phyloP scores from a whole-genome alignment of 2,888 invertebrate genomes.

The Cyclophora albipunctata region DNA sequence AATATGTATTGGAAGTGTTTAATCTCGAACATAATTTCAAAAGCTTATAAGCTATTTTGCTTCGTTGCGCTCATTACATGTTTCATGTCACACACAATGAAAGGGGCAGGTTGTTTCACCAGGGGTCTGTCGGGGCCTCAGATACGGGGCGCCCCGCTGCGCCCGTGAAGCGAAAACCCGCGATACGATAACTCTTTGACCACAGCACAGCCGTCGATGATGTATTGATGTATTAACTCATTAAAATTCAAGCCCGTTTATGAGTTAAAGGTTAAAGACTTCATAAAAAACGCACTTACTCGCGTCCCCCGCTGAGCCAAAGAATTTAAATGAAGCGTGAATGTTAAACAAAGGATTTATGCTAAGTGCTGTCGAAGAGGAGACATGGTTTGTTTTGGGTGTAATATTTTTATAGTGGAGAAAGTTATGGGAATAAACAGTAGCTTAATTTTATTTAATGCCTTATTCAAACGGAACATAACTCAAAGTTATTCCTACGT shows the following conservation, averaged over 20 bases:
- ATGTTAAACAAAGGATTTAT: constrained; percentile 37
- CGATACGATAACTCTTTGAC: constrained; percentile 54
- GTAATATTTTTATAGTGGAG: too few relatives aligned
- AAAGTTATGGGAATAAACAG: too few relatives aligned
- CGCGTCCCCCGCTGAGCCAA: constrained; percentile 50
- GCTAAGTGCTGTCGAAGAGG: constrained; percentile 32
- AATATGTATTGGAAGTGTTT: constrained; percentile 27
- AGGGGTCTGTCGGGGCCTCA: constrained; percentile 50
- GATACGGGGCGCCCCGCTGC: constrained; percentile 50
- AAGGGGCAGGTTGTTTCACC: constrained; percentile 46
- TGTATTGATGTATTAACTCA: constrained; percentile 69
- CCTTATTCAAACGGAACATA: too few relatives aligned
- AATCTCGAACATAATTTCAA: constrained; percentile 22
- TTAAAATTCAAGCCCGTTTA: constrained; percentile 64
- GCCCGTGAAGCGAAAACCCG: constrained; percentile 53
- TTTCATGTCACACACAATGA: constrained; percentile 41
- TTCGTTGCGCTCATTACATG: constrained; percentile 37
- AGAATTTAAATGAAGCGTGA: constrained; percentile 51
- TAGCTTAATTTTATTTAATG: too few relatives aligned
- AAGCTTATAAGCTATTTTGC: constrained; percentile 33
- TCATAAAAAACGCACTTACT: constrained; percentile 56
- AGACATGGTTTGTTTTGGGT: constrained; percentile 22
- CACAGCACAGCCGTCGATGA: constrained; percentile 44
- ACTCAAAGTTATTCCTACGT: too few relatives aligned
- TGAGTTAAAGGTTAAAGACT: constrained; percentile 63